Conservation (phyloP, 2,797 vertebrate species). For the Halcyon badia region DNA sequence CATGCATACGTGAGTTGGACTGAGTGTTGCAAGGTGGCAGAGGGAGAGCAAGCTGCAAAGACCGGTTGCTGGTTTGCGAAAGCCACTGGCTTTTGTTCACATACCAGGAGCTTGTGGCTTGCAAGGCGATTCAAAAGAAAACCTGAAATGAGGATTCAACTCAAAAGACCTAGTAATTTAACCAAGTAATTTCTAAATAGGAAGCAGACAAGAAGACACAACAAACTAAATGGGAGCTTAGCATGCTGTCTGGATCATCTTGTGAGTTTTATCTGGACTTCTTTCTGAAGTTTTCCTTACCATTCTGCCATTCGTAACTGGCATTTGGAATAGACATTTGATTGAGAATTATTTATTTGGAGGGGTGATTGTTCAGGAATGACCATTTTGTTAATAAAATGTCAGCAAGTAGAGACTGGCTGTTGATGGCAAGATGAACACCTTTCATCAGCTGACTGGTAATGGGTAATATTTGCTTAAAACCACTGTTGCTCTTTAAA, state of each 20-base stretch:
- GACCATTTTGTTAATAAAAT: neutral
- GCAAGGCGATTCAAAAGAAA: neutral
- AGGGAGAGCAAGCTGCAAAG: neutral
- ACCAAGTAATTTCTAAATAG: neutral
- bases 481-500: neutral
- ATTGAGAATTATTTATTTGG: neutral
- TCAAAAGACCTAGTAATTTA: neutral
- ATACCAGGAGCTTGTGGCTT: neutral
- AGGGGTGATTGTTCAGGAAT: neutral
- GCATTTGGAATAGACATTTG: neutral
- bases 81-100: neutral
- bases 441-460: neutral
- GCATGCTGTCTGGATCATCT: neutral
- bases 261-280: neutral
- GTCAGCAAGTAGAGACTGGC: neutral
- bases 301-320: neutral
- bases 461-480: neutral
- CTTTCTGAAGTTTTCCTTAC: neutral
- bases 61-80: neutral
- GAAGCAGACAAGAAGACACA: neutral
- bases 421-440: neutral
- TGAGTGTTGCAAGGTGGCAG: neutral
- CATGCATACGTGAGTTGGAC: neutral
- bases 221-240: neutral
- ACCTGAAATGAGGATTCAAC: neutral